Conservation (phyloP, 1,140 invertebrate species). For the Pachypeltis micranthus region DNA sequence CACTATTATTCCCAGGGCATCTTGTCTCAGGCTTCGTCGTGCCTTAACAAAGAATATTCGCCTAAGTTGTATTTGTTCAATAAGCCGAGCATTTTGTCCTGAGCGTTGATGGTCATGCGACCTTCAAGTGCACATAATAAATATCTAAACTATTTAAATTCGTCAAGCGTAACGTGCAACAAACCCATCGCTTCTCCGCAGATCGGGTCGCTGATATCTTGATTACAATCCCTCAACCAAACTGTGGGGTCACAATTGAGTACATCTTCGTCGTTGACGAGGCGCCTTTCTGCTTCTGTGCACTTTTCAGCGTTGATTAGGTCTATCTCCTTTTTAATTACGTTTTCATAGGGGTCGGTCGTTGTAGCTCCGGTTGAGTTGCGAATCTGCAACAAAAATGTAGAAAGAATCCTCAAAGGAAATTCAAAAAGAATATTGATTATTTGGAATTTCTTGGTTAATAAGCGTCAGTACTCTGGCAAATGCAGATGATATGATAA, state of each 20-base stretch:
- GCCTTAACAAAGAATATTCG: neutral
- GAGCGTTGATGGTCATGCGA: neutral
- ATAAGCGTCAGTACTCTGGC: too few species aligned
- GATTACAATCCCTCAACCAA: constrained; percentile 64
- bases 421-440: too few species aligned
- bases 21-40: neutral
- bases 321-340: constrained; percentile 16
- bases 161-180: neutral
- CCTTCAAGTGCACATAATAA: neutral
- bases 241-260: constrained; percentile 59
- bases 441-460: too few species aligned
- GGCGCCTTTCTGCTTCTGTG: neutral
- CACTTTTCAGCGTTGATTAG: constrained; percentile 1
- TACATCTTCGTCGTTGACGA: constrained; percentile 35
- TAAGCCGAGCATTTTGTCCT: neutral
- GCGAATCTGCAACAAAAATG: too few species aligned
- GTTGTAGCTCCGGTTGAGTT: too few species aligned
- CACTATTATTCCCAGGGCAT: neutral
- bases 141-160: neutral
- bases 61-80: neutral
- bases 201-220: constrained; percentile 56
- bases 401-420: too few species aligned
- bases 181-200: constrained; percentile 44
- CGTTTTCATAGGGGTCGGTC: too few species aligned
- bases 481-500: too few species aligned